Base-by-base conservation (phyloP, 2,888 invertebrate species). In the Teinopalpus imperialis region DNA sequence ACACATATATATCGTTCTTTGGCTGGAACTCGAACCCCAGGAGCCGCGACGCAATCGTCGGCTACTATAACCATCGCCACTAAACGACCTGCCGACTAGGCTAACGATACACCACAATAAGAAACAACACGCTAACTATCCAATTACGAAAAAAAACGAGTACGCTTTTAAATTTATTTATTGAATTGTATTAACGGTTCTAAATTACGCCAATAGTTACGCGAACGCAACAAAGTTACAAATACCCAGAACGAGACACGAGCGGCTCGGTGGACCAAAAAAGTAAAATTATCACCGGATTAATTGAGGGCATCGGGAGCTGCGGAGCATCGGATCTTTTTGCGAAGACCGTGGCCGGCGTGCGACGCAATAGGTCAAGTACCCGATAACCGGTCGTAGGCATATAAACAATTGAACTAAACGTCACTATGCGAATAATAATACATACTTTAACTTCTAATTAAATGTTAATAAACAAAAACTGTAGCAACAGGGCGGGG, bases 401-500 rank as follows among this genome's bases (percentile, higher is more conserved):
- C 26, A 12, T 32, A 42, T 21, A 37, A 30, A 37, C 34, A 45
- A 27, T 47, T 46, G 30, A 48, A 46, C 50, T 39, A 40, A 37
- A 18, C 37, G 36, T 32, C 42, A 2, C 42, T 32, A 32, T 40
- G n/a, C 47, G 47, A 44, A 39, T 36, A 18, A 42, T 43, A 44
- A 36, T 10, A 35, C 27, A n/a, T 46, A 74, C 73, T 77, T 71
- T 73, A 78, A 76, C 74, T 73, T 75, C 74, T 80, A 77, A 78
- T 81, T 81, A 81, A 81, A 81, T 77, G 80, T 63, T 79, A 76
- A 75, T 80, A 74, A 76, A 81, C 77, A 81, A 81, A 81, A 82
- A 82, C 69, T 66, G 56, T 51, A 53, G 52, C 51, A 44, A 53
- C 27, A 65, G 67, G 53, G 57, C 53, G 49, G 4, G 51, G 13